Evolutionary conservation across 2,797 vertebrate species (phyloP).

Genomic region (Microchirus variegatus): DNA sequence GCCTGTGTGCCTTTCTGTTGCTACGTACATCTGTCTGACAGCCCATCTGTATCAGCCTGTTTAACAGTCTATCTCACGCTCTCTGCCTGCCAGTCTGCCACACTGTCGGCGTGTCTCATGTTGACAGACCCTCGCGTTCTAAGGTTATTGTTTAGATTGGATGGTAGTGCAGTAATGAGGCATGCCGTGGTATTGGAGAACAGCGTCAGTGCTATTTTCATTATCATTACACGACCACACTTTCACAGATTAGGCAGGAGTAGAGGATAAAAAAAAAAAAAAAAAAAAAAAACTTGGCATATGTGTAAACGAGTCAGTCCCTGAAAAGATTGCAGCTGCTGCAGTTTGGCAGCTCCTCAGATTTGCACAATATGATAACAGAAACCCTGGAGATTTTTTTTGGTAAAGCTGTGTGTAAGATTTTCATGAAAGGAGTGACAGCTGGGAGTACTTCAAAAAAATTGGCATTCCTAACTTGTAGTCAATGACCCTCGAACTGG

Average conservation of each 20-base stretch:
- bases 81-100: conserved; percentile 27
- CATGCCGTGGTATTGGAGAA: conserved; percentile 13
- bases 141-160: conserved; percentile 29
- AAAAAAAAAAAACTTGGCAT: background rate
- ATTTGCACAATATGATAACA: conserved; percentile 8
- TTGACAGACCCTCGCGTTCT: conserved; percentile 31
- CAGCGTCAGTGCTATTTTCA: conserved; percentile 14
- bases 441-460: conserved; percentile 12
- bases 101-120: conserved; percentile 33
- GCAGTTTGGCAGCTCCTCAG: conserved; percentile 12
- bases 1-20: conserved; percentile 41
- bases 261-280: no score
- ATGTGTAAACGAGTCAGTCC: background rate
- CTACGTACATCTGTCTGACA: conserved; percentile 57
- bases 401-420: conserved; percentile 9
- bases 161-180: conserved; percentile 9
- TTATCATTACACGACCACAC: conserved; percentile 10
- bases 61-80: conserved; percentile 20
- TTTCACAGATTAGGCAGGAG: conserved; percentile 1
- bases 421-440: conserved; percentile 10
- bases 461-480: conserved; percentile 6
- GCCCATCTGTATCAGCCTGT: conserved; percentile 55
- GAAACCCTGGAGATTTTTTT: conserved; percentile 1
- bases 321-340: conserved; percentile 20
- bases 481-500: conserved; percentile 7